Conservation (phyloP, 2,113 vertebrate genomes). For the Reinhardtius hippoglossoides region DNA sequence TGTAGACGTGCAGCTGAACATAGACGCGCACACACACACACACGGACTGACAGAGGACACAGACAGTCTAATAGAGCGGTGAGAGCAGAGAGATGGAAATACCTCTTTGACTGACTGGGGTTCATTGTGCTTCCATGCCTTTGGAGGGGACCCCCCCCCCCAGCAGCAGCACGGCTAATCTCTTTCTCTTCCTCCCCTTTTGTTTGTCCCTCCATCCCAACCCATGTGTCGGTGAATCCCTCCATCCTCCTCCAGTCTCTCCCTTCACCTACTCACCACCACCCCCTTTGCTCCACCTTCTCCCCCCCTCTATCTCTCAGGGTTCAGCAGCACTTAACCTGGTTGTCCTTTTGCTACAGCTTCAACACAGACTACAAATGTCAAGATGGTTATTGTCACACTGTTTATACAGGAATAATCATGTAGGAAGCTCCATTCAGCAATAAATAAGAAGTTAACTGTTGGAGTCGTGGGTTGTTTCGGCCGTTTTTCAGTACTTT, state of each 20-base stretch:
- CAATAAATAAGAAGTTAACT: no score
- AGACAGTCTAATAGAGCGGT: constrained; percentile 44
- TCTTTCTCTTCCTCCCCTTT: constrained; percentile 27
- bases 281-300: no score
- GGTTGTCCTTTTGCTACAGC: no score
- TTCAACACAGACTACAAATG: background rate
- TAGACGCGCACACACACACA: constrained; percentile 26
- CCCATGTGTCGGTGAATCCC: background rate
- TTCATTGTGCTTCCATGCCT: constrained; percentile 61
- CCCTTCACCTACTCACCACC: constrained; percentile 7
- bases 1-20: background rate
- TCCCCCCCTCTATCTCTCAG: background rate
- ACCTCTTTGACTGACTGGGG: constrained; percentile 48
- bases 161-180: constrained; percentile 44
- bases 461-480: no score
- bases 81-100: constrained; percentile 58
- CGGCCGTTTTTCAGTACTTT: no score
- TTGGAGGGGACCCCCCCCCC: constrained; percentile 54
- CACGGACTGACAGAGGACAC: constrained; percentile 18
- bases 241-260: constrained; percentile 9
- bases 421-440: no score
- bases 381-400: no score
- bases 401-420: no score
- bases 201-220: constrained; percentile 6
- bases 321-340: background rate